Percentiles rank a stretch among this genome's conserved stretches.
Evolutionary conservation across 2,888 invertebrate genomes (phyloP).

Genomic region (Andrena flavipes): DNA sequence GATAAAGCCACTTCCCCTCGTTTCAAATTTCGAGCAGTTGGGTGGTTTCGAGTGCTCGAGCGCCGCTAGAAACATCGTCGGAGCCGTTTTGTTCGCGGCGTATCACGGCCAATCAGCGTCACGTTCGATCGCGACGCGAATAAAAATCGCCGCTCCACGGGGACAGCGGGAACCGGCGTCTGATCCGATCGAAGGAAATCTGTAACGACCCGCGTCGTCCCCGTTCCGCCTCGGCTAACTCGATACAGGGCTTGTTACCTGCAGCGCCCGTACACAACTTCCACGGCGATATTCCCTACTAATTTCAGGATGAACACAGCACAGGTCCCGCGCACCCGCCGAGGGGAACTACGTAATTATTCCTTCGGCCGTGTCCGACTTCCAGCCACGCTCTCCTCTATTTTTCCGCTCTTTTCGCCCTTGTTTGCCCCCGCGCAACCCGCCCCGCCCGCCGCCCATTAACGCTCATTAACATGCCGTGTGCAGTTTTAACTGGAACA

Average conservation of each 20-base stretch:
- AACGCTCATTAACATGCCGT: slow-evolving; percentile 67
- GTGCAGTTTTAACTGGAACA: slow-evolving; percentile 58
- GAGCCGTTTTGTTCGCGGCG: neutral
- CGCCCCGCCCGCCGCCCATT: slow-evolving; percentile 45
- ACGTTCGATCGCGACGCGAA: slow-evolving; percentile 20
- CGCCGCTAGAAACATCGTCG: slow-evolving; percentile 12
- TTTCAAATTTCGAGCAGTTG: slow-evolving; percentile 16
- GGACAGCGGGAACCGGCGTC: neutral
- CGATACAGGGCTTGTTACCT: slow-evolving; percentile 36
- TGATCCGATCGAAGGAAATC: slow-evolving; percentile 24
- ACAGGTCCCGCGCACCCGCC: neutral
- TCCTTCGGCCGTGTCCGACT: slow-evolving; percentile 14
- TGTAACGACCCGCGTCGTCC: slow-evolving; percentile 34
- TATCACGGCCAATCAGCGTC: slow-evolving; percentile 8
- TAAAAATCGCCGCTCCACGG: slow-evolving; percentile 20
- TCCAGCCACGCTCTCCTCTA: neutral
- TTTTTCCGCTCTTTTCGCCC: neutral
- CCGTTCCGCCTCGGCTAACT: slow-evolving; percentile 26
- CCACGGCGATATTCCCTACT: slow-evolving; percentile 35
- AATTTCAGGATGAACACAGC: slow-evolving; percentile 48
- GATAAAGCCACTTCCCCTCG: slow-evolving; percentile 27
- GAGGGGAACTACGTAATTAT: slow-evolving; percentile 48
- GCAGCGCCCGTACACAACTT: slow-evolving; percentile 9
- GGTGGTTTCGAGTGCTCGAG: neutral
- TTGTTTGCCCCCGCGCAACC: slow-evolving; percentile 20